Evolutionary conservation across 2,113 vertebrate species (phyloP).

Genomic region (Romanogobio albipinnatus): DNA sequence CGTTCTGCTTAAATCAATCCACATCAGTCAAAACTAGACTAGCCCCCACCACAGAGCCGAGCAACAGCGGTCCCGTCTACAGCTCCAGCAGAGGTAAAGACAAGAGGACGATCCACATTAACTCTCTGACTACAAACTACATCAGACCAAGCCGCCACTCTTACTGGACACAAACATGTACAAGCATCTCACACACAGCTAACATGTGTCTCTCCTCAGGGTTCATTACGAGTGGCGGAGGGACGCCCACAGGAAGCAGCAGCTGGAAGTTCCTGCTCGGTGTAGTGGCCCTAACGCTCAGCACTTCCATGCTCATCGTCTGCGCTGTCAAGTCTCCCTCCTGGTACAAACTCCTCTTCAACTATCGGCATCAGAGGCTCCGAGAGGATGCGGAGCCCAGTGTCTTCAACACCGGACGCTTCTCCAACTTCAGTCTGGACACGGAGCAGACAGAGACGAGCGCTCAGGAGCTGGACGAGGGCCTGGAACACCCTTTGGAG

Average conservation of each 20-base stretch:
- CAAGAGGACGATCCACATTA: neutral
- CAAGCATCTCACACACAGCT: too few species aligned
- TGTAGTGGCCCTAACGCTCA: conserved; percentile 75
- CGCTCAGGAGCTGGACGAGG: conserved; percentile 64
- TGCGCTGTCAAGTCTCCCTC: conserved; percentile 82
- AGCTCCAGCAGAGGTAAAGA: neutral
- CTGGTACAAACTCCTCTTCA: conserved; percentile 83
- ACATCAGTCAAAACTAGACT: neutral
- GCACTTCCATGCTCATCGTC: conserved; percentile 79
- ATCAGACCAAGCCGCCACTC: neutral
- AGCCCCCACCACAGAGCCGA: neutral
- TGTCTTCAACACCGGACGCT: conserved; percentile 65
- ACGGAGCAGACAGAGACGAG: conserved; percentile 63
- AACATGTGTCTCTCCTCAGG: conserved; percentile 38
- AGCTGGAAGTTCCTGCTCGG: conserved; percentile 84
- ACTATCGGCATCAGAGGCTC: conserved; percentile 84
- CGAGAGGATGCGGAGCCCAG: conserved; percentile 75
- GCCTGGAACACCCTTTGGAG: conserved; percentile 37
- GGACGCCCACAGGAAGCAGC: conserved; percentile 68
- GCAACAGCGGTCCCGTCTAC: neutral
- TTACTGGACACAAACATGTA: neutral
- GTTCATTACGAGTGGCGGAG: neutral
- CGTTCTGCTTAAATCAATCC: conserved; percentile 27
- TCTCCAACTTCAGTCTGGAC: conserved; percentile 55
- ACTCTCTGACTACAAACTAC: neutral